A percentile compares a stretch with the other conserved stretches of the same genome.
phyloP scores from a whole-genome alignment of 1,140 invertebrate species.

The Drosophila pallidifrons region DNA sequence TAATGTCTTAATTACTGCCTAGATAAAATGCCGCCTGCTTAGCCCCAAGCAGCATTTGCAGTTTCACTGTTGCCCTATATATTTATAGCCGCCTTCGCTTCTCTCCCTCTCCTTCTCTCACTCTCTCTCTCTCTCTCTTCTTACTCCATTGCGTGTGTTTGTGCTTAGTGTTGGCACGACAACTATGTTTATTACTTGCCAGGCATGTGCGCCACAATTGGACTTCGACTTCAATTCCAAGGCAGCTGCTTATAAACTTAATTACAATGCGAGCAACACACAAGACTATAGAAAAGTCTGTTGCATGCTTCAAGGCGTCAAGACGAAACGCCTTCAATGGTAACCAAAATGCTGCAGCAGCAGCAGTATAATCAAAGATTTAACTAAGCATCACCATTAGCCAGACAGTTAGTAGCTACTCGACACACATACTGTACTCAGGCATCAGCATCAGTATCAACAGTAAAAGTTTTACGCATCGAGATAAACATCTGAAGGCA shows the following conservation, averaged over 20 bases:
- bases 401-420: constrained; percentile 51
- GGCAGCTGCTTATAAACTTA: constrained; percentile 76
- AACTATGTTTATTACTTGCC: constrained; percentile 76
- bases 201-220: constrained; percentile 53
- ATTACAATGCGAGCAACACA: constrained; percentile 49
- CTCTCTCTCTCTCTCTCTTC: neutral
- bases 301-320: constrained; percentile 51
- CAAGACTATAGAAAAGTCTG: constrained; percentile 28
- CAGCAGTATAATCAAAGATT: constrained; percentile 35
- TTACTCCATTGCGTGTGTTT: constrained; percentile 8
- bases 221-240: constrained; percentile 32
- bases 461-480: constrained; percentile 16
- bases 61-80: constrained; percentile 34
- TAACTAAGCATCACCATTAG: constrained; percentile 58
- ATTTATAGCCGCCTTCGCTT: constrained; percentile 3
- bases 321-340: constrained; percentile 12
- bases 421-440: constrained; percentile 4
- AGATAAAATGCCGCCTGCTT: constrained; percentile 80
- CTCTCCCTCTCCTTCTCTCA: neutral
- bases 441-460: constrained; percentile 5
- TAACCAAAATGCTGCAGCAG: constrained; percentile 11
- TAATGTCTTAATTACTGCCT: constrained; percentile 82
- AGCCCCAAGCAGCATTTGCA: constrained; percentile 39
- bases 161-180: constrained; percentile 55
- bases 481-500: constrained; percentile 10